Conservation (phyloP, 2,113 vertebrate genomes). For the Aspidoscelis tigris region DNA sequence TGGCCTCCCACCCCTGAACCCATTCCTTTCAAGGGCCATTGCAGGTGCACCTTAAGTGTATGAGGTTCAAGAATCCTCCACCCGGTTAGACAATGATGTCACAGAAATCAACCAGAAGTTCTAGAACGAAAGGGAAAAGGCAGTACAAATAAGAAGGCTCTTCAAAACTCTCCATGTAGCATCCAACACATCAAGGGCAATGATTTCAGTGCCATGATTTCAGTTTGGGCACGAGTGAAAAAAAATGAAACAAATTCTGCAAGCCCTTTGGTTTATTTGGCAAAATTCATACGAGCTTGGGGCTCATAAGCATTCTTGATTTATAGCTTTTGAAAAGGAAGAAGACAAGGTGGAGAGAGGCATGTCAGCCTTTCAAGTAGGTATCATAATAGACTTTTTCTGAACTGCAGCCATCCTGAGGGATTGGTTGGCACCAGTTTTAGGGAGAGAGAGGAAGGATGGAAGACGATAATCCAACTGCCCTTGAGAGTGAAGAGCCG, state of each 20-base stretch:
- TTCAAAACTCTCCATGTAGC: not conserved
- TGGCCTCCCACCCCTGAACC: no score
- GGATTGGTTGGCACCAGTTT: not conserved
- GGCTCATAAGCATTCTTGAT: not conserved
- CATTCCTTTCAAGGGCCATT: no score
- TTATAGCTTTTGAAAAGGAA: not conserved
- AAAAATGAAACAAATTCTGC: not conserved
- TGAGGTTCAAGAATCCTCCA: no score
- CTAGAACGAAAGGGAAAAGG: not conserved
- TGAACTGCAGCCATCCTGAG: not conserved
- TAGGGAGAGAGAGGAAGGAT: not conserved
- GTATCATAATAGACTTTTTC: not conserved
- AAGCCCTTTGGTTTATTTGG: not conserved
- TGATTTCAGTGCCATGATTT: not conserved
- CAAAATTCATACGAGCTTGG: not conserved
- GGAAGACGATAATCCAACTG: not conserved
- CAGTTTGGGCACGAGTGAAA: not conserved
- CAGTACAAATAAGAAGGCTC: not conserved
- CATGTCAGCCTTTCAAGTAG: not conserved
- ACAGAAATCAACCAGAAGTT: constrained; percentile 7
- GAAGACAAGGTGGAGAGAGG: not conserved
- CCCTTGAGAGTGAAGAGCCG: not conserved
- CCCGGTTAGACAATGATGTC: constrained; percentile 9
- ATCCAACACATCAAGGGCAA: not conserved
- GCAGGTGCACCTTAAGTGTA: no score